Conservation (phyloP, 2,113 vertebrate genomes). For the Oxyura jamaicensis region DNA sequence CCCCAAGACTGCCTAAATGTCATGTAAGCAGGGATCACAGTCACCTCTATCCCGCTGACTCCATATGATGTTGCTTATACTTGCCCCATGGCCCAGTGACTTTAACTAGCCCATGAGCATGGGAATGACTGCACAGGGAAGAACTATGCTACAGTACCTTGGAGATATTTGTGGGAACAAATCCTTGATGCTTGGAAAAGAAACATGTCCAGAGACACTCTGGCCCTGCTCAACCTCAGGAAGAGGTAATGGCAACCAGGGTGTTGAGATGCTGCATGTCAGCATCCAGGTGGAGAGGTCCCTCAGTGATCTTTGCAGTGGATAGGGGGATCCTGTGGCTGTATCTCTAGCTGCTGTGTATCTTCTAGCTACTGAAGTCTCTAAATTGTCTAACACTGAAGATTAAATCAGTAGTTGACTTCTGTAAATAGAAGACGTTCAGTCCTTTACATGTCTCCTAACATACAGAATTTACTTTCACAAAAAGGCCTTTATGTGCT, state of each 20-base stretch:
- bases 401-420: background rate
- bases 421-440: background rate
- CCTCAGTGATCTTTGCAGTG: background rate
- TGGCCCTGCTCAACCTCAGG: background rate
- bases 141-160: accelerated
- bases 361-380: background rate
- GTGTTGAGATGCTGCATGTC: background rate
- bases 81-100: background rate
- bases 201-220: background rate
- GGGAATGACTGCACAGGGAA: background rate
- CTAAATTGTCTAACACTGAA: background rate
- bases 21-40: background rate
- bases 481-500: background rate
- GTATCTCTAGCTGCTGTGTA: background rate
- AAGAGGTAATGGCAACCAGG: background rate
- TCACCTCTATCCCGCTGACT: background rate
- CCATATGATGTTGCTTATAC: background rate
- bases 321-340: background rate
- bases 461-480: background rate
- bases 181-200: background rate
- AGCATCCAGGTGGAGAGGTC: background rate
- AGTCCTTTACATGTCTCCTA: background rate
- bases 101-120: background rate
- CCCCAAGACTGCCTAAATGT: background rate
- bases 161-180: background rate